These are phyloP conservation scores for Ophioninae sp. DNA, from an alignment of 2,888 invertebrate genomes.

Conservation along the genomic window DNA sequence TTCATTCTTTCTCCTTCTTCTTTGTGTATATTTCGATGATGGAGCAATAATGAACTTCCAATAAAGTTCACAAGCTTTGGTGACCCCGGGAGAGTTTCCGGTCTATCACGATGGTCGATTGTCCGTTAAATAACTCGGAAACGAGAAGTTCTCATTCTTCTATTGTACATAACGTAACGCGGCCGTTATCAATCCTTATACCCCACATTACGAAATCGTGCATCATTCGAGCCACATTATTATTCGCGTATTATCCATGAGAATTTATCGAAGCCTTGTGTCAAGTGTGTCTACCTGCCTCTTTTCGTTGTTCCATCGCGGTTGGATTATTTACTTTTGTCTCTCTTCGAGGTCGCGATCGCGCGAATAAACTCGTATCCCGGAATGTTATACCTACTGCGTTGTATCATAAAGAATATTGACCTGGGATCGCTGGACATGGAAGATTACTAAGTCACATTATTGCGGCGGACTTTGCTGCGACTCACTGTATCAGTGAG, in stretches of 20 bases:
- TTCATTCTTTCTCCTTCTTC: not conserved
- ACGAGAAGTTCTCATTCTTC: conserved; percentile 25
- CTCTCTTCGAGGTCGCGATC: conserved; percentile 27
- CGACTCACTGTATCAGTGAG: conserved; percentile 81
- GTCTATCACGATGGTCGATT: not conserved
- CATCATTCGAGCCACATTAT: conserved; percentile 64
- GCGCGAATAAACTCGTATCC: conserved; percentile 53
- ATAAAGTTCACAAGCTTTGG: conserved; percentile 4
- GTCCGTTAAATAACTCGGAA: not conserved
- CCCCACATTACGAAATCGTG: conserved; percentile 60
- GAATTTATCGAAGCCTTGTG: conserved; percentile 29
- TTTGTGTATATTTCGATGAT: conserved; percentile 26
- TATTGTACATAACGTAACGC: conserved; percentile 59
- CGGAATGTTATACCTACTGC: conserved; percentile 66
- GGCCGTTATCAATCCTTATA: conserved; percentile 41
- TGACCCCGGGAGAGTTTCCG: not conserved
- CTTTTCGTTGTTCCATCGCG: not conserved
- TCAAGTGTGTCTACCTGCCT: conserved; percentile 29
- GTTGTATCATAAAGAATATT: conserved; percentile 67
- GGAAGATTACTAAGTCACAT: conserved; percentile 71
- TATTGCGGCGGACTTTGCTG: conserved; percentile 68
- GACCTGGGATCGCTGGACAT: conserved; percentile 71
- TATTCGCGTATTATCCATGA: conserved; percentile 39
- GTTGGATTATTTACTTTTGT: not conserved
- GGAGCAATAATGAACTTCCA: not conserved